Evolutionary conservation across 2,888 invertebrate species (phyloP), one percentile per base, ranked within the genome.

Genomic region (Trichacis sp.): DNA sequence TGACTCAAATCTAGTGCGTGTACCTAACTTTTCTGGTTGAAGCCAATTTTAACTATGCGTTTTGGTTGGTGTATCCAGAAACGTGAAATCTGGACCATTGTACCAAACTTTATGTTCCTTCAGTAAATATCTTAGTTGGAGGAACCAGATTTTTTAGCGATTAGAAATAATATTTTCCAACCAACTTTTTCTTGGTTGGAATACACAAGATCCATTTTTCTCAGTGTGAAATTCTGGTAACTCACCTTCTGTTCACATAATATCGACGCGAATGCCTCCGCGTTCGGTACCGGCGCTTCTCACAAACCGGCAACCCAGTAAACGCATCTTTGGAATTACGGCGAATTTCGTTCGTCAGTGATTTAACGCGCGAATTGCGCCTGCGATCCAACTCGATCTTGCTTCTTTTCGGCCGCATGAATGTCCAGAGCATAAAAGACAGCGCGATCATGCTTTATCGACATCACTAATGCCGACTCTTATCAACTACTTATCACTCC

Each of bases 171-270:
- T n/a, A n/a, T n/a, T n/a, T n/a, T n/a, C n/a, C n/a, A n/a, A n/a
- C n/a, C n/a, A n/a, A n/a, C n/a, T n/a, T n/a, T n/a, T n/a, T n/a
- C n/a, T n/a, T n/a, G n/a, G n/a, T n/a, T n/a, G n/a, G n/a, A n/a
- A n/a, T n/a, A n/a, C n/a, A n/a, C n/a, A n/a, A n/a, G n/a, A n/a
- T n/a, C n/a, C n/a, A n/a, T n/a, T n/a, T n/a, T n/a, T n/a, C 8
- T 24, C 36, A 2, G 9, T 12, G 36, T 5, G 12, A 36, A 36
- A 36, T 36, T 9, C n/a, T 36, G 14, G 4, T 5, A 15, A 70
- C 80, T 80, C 75, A 80, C 80, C 80, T 80, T 62, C 63, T 75
- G 51, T 72, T 76, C 63, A 76, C 70, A 65, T 78, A 75, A 70
- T 77, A 79, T 40, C 79, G 76, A 5, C 79, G 76, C 40, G 80